Conservation (phyloP, 2,797 vertebrate genomes). For the Labeo calbasu region DNA sequence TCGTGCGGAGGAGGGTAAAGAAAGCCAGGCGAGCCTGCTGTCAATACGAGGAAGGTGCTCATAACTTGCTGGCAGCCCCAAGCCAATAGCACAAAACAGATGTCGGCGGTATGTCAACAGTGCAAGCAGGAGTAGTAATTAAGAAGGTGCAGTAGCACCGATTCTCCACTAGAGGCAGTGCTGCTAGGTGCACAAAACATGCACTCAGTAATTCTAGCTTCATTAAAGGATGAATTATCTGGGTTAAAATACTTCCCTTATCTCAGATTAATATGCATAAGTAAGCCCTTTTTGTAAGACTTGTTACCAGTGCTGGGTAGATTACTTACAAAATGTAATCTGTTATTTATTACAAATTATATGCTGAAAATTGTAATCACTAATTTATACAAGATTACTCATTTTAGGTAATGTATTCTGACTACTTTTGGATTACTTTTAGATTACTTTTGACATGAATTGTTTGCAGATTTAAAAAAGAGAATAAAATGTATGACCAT, state of each 20-base stretch:
- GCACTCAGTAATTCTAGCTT: background rate
- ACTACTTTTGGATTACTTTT: background rate
- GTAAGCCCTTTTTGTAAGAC: background rate
- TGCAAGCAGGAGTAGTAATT: constrained; percentile 18
- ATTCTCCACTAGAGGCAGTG: constrained; percentile 63
- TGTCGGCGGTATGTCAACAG: background rate
- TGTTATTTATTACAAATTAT: background rate
- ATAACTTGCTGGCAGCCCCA: constrained; percentile 16
- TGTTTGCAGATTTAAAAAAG: no score
- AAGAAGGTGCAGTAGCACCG: constrained; percentile 50
- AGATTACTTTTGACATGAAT: background rate
- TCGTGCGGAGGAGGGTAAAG: background rate
- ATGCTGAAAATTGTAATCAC: background rate
- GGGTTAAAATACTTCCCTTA: background rate
- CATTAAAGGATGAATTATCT: background rate
- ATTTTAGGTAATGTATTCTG: background rate
- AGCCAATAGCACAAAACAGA: constrained; percentile 30
- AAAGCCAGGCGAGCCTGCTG: constrained; percentile 20
- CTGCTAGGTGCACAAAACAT: background rate
- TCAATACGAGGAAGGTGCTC: constrained; percentile 31
- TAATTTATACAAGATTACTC: background rate
- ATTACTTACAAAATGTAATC: background rate
- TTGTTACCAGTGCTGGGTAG: background rate
- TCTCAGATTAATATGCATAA: background rate
- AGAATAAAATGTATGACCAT: no score